Base-by-base conservation (phyloP, 2,797 vertebrate species). In the Phalloptychus januarius region DNA sequence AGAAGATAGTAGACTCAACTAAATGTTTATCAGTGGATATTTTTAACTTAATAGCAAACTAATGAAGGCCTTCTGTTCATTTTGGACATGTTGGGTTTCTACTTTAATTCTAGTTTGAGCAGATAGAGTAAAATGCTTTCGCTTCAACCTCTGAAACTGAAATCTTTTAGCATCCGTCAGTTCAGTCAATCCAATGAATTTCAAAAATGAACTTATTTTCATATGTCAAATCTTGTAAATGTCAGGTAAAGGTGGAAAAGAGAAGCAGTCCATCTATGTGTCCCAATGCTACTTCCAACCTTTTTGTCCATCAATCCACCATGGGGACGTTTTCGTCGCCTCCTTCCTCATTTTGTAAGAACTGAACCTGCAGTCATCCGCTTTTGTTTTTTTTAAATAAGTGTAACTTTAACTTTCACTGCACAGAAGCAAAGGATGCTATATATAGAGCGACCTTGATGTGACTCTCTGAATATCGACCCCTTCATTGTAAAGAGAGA, bases 401-500 rank as follows among this genome's bases (percentile, higher is more conserved):
- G 20, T 1, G 46, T 33, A 71, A 36, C n/a, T 45, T 71, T 45
- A 16, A 71, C 28, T 72, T 72, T 25, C 46, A 25, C 20, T 38
- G 23, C 5, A 54, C 5, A 52, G 13, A 72, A 7, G 10, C 15
- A 73, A 54, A 73, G 36, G 33, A 10, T 38, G 50, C 36, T 73
- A 42, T 73, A n/a, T 54, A 40, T 42, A 73, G 33, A 38, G 23
- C 25, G 73, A 44, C 28, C 56, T 63, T 75, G n/a, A 36, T 63
- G 13, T 63, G 56, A 45, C 56, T 44, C 40, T 38, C 72, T 28
- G 8, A 44, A 20, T 54, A 75, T 65, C 15, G 31, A 76, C 61
- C 61, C 13, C 3, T 36, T 44, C 28, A 56, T 23, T 52, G 38
- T 65, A 44, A 69, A 54, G 12, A 70, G 48, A 74, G 42, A 46